A percentile compares a stretch with the other conserved stretches of the same genome.
These are phyloP conservation scores for Platysteira castanea DNA, from an alignment of 2,113 vertebrate genomes.

Conservation along the genomic window DNA sequence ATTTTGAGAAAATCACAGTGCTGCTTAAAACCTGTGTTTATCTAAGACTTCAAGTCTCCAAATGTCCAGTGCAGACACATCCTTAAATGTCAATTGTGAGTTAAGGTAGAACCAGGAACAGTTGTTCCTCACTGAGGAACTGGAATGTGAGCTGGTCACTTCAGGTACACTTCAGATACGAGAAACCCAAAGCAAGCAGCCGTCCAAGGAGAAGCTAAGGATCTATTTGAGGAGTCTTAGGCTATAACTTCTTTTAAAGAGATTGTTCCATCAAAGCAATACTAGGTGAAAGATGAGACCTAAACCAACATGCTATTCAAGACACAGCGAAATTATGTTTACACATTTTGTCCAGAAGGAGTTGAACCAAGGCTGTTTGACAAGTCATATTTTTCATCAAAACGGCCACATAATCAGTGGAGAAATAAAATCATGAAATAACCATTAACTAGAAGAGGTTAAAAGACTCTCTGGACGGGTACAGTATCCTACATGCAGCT, in stretches of 20 bases:
- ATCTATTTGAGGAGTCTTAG: background rate
- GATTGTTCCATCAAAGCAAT: background rate
- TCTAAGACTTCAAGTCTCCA: background rate
- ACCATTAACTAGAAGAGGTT: background rate
- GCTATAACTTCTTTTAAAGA: background rate
- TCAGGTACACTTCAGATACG: background rate
- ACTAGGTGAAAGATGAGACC: background rate
- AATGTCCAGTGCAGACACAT: background rate
- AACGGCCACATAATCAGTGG: background rate
- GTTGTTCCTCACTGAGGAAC: background rate
- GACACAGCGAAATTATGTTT: background rate
- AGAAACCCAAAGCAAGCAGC: background rate
- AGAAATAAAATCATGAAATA: background rate
- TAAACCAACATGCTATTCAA: background rate
- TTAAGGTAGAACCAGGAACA: background rate
- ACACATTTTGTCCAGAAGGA: background rate
- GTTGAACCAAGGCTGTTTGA: background rate
- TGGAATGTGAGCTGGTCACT: background rate
- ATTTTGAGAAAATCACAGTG: background rate
- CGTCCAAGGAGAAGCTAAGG: background rate
- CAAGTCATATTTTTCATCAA: background rate
- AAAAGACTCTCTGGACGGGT: background rate
- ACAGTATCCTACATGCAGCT: background rate
- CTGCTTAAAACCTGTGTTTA: background rate
- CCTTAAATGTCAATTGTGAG: background rate